These are phyloP conservation scores for Bicyclus anynana DNA, from an alignment of 1,140 invertebrate species.

Conservation along the genomic window DNA sequence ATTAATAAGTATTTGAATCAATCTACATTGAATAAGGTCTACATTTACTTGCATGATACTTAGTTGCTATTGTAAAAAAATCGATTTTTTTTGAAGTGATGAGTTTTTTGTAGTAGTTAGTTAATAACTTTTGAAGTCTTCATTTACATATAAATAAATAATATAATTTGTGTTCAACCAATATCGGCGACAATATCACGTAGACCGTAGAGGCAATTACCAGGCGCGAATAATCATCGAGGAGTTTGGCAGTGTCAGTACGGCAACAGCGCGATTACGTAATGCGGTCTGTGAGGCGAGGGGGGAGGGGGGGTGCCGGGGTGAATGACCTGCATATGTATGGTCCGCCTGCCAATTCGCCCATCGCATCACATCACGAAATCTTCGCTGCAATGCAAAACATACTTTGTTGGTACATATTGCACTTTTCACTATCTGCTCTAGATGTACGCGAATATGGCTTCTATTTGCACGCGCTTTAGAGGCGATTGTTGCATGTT, in stretches of 20 bases:
- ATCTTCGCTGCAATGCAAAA: slow-evolving; percentile 51
- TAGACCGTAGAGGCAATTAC: slow-evolving; percentile 31
- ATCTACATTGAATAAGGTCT: too few species aligned
- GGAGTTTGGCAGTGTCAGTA: slow-evolving; percentile 65
- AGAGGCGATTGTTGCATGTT: not conserved
- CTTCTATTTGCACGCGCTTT: not conserved
- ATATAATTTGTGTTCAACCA: not conserved
- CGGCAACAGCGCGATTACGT: slow-evolving; percentile 67
- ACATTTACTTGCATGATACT: too few species aligned
- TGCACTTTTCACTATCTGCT: slow-evolving; percentile 1
- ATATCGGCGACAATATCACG: not conserved
- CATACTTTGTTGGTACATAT: slow-evolving; percentile 13
- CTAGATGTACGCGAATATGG: slow-evolving; percentile 1
- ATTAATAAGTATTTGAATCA: too few species aligned
- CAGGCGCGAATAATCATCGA: slow-evolving; percentile 46
- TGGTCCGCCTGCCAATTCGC: slow-evolving; percentile 69
- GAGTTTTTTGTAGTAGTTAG: too few species aligned
- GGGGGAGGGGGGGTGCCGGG: slow-evolving; percentile 34
- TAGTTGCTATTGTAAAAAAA: too few species aligned
- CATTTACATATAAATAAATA: too few species aligned
- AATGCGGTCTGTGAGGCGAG: slow-evolving; percentile 40
- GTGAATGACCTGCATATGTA: slow-evolving; percentile 63
- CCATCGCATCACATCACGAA: slow-evolving; percentile 63
- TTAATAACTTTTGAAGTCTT: too few species aligned
- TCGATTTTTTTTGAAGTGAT: too few species aligned